Evolutionary conservation across 1,140 invertebrate species (phyloP).

Genomic region (Leptinotarsa lineolata): DNA sequence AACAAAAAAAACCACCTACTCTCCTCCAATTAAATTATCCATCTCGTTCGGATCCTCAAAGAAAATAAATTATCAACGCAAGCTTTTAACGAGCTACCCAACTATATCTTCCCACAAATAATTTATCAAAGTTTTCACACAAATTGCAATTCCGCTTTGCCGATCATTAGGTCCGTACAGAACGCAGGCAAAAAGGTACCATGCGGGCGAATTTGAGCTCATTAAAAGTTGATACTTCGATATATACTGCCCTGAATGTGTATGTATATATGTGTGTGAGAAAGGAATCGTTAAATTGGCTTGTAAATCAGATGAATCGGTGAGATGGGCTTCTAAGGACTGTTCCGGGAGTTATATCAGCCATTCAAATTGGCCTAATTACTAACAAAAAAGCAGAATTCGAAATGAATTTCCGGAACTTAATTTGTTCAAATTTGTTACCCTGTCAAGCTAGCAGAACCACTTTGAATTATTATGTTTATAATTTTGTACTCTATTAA

Average conservation of each 20-base stretch:
- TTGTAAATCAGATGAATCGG: neutral
- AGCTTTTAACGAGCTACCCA: constrained; percentile 34
- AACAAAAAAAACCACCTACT: neutral
- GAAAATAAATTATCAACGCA: constrained; percentile 30
- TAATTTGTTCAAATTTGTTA: too few species aligned
- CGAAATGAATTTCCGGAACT: too few species aligned
- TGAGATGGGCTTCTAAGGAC: neutral
- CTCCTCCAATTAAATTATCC: neutral
- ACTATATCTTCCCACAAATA: constrained; percentile 25
- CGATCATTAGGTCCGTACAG: constrained; percentile 25
- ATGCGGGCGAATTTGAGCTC: constrained; percentile 23
- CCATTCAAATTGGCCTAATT: too few species aligned
- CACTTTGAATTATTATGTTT: too few species aligned
- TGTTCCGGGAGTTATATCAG: too few species aligned
- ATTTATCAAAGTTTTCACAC: constrained; percentile 36
- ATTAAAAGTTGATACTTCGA: constrained; percentile 30
- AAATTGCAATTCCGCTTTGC: constrained; percentile 32
- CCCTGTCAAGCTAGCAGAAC: too few species aligned
- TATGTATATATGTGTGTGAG: neutral
- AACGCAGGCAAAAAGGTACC: constrained; percentile 4
- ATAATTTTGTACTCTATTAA: too few species aligned
- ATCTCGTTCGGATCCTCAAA: neutral
- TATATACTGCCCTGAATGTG: neutral
- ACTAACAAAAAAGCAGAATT: too few species aligned
- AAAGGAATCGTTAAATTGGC: neutral